Base-by-base conservation (phyloP, 2,888 invertebrate species). In the Deilephila porcellus region DNA sequence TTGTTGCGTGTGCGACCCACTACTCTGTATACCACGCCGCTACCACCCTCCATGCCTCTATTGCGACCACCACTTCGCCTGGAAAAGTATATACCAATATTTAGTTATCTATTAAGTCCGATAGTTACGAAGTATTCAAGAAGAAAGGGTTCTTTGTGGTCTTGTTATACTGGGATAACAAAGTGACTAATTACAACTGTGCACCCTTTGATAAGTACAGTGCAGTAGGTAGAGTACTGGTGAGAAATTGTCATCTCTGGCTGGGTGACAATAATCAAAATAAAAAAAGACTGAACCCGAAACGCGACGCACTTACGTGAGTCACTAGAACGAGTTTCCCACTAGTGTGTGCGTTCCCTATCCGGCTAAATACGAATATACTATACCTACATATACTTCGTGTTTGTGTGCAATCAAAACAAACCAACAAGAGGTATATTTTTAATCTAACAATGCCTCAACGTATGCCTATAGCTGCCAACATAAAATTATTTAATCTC, bases 21-120 rank as follows among this genome's bases (percentile, higher is more conserved):
- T 77, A 94, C 92, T 78, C 94, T 87, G 85, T 95, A 94, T 14
- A 93, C 94, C 81, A 95, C 92, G 83, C 96, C 91, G 87, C 95
- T 93, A 85, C 95, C 93, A 82, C 95, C 95, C 94, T 95, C 93
- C 96, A 94, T 90, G 76, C 91, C 92, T 91, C 95, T 92, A 83
- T 90, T 91, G 83, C 93, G 93, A 88, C 95, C 89, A 86, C 95
- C 89, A 91, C 93, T 91, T 90, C 95, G 95, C 93, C 95, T 95
- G 93, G 45, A 53, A 81, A 78, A 78, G 14, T n/a, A 52, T 37
- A 71, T 8, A 56, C 17, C 11, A 37, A 59, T 7, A 72, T 64
- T n/a, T 53, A 72, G 25, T 72, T 29, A 14, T 19, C n/a, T 17
- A 0, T n/a, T 3, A n/a, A 19, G 45, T 17, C n/a, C 11, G 45